Evolutionary conservation across 1,140 invertebrate genomes (phyloP).

Genomic region (Cryptotermes secundus): DNA sequence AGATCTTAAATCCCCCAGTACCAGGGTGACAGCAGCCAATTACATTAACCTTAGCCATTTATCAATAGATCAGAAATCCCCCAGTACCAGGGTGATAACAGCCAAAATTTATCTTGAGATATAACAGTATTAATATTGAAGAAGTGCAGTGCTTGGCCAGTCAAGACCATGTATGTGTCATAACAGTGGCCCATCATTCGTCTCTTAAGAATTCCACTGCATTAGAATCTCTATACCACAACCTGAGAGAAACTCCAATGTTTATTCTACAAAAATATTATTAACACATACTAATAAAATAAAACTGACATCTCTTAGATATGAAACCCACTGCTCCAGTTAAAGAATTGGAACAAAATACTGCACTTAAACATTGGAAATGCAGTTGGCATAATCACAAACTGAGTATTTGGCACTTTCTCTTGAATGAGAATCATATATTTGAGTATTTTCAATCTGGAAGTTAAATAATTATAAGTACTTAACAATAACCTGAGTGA

Average conservation of each 20-base stretch:
- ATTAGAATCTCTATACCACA: background rate
- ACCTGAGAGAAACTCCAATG: background rate
- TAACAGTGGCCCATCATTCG: too few species aligned
- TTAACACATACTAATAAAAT: background rate
- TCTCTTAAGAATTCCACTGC: background rate
- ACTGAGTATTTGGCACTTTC: conserved; percentile 1
- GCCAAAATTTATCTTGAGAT: too few species aligned
- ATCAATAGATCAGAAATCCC: too few species aligned
- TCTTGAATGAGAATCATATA: background rate
- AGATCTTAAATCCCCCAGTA: too few species aligned
- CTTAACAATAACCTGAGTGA: conserved; percentile 8
- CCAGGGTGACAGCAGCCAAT: too few species aligned
- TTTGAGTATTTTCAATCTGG: background rate
- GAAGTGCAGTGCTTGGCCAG: too few species aligned
- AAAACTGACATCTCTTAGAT: background rate
- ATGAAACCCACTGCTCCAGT: background rate
- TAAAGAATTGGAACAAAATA: background rate
- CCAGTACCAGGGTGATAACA: too few species aligned
- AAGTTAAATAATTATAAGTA: conserved; percentile 19
- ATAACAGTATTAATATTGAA: too few species aligned
- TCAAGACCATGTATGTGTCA: too few species aligned
- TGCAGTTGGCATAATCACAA: background rate
- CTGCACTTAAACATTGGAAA: background rate
- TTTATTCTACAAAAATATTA: conserved; percentile 4
- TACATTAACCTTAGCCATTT: too few species aligned